Evolutionary conservation across 2,888 invertebrate genomes (phyloP).

Genomic region (Arenicola marina): DNA sequence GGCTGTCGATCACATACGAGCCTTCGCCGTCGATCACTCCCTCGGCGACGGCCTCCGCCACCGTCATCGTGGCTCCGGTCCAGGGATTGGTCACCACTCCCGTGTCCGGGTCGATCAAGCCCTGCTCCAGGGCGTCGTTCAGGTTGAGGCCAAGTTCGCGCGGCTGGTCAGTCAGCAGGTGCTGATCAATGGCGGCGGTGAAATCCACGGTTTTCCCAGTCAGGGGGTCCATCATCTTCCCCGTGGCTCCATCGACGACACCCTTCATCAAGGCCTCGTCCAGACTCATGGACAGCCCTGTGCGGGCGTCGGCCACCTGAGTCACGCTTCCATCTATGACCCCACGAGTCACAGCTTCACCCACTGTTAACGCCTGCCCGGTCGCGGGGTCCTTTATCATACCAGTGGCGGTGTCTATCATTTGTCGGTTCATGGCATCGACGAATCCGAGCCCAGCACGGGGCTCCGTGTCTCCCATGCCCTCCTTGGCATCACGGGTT

Average conservation of each 20-base stretch:
- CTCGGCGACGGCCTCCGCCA: constrained; percentile 73
- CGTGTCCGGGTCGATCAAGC: constrained; percentile 72
- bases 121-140: not conserved
- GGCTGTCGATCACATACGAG: not conserved
- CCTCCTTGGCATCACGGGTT: constrained; percentile 77
- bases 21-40: constrained; percentile 28
- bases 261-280: constrained; percentile 70
- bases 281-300: constrained; percentile 68
- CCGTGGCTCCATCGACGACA: constrained; percentile 72
- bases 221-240: constrained; percentile 26
- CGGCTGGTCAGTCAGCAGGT: too few species aligned
- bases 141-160: not conserved
- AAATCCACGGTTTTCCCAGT: constrained; percentile 44
- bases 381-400: constrained; percentile 85
- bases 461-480: too few species aligned
- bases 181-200: constrained; percentile 34
- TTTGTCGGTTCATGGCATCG: constrained; percentile 5
- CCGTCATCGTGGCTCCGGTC: constrained; percentile 68
- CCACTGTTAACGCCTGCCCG: constrained; percentile 71
- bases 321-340: not conserved
- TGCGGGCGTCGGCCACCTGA: not conserved
- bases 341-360: not conserved
- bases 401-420: constrained; percentile 67
- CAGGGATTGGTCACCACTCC: constrained; percentile 71
- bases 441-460: too few species aligned